phyloP scores from a whole-genome alignment of 2,113 vertebrate genomes.

The Ursus arctos region DNA sequence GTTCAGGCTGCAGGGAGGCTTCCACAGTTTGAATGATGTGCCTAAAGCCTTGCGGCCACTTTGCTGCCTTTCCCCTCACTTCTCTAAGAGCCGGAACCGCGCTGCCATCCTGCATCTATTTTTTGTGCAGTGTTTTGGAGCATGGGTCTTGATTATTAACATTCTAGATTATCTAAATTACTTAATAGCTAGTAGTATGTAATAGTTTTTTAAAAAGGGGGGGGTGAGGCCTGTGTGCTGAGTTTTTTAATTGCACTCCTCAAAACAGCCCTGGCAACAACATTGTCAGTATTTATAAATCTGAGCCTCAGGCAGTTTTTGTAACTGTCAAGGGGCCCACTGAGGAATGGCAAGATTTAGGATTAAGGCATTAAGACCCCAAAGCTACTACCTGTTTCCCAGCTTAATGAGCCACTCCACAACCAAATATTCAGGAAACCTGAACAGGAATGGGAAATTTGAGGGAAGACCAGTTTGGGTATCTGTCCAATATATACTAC shows the following conservation, averaged over 20 bases:
- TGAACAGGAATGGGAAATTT: neutral
- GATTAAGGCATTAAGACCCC: constrained; percentile 1
- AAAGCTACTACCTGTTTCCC: neutral
- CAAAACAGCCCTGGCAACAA: neutral
- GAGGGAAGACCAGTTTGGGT: neutral
- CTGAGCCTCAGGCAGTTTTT: neutral
- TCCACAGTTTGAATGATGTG: neutral
- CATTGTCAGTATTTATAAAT: neutral
- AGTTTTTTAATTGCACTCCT: constrained; percentile 2
- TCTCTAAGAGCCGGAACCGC: neutral
- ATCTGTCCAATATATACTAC: neutral
- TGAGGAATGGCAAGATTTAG: neutral
- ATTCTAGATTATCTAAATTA: neutral
- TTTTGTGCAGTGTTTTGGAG: neutral
- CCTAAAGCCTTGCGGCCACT: neutral
- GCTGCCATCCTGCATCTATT: neutral
- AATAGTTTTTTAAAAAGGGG: neutral
- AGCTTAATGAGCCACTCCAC: constrained; percentile 12
- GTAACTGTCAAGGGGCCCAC: neutral
- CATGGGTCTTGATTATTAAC: neutral
- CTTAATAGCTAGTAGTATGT: neutral
- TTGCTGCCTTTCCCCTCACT: neutral
- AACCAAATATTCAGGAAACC: neutral
- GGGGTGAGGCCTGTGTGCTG: neutral
- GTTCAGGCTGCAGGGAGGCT: neutral